These are phyloP conservation scores for Physocephala rufipes DNA, from an alignment of 2,888 invertebrate species.

Conservation along the genomic window DNA sequence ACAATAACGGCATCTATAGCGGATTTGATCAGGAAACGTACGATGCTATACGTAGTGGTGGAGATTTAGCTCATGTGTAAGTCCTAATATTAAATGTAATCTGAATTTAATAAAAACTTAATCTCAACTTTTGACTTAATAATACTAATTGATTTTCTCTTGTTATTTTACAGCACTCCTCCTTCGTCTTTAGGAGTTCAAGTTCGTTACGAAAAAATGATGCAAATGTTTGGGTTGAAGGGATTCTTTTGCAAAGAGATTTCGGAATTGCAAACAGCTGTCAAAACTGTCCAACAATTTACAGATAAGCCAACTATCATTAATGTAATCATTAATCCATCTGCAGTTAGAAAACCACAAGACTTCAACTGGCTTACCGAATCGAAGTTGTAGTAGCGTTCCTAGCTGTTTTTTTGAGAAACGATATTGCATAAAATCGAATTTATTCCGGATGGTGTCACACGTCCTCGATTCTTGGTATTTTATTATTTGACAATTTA, in stretches of 20 bases:
- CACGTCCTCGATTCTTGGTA: neutral
- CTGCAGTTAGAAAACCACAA: slow-evolving; percentile 90
- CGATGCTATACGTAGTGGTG: slow-evolving; percentile 74
- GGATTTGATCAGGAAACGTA: slow-evolving; percentile 84
- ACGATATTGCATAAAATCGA: neutral
- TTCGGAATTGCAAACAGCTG: slow-evolving; percentile 77
- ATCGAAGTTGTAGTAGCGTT: slow-evolving; percentile 77
- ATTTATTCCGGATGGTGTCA: too few species aligned
- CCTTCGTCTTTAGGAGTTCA: slow-evolving; percentile 82
- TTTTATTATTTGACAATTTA: too few species aligned
- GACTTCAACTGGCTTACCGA: slow-evolving; percentile 92
- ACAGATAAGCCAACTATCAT: slow-evolving; percentile 85
- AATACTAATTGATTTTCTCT: neutral
- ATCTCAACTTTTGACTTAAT: neutral
- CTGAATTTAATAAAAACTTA: neutral
- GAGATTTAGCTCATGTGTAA: slow-evolving; percentile 81
- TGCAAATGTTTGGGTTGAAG: slow-evolving; percentile 83
- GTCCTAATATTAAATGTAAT: slow-evolving; percentile 49
- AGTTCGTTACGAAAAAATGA: slow-evolving; percentile 89
- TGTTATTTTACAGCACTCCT: slow-evolving; percentile 74
- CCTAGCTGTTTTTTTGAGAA: neutral
- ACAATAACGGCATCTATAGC: slow-evolving; percentile 94
- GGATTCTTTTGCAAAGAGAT: slow-evolving; percentile 84
- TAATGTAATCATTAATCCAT: slow-evolving; percentile 89
- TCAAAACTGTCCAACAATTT: slow-evolving; percentile 74